Evolutionary conservation across 2,888 invertebrate genomes (phyloP), one percentile per base, ranked within the genome.

Genomic region (Eumerus sabulonum): DNA sequence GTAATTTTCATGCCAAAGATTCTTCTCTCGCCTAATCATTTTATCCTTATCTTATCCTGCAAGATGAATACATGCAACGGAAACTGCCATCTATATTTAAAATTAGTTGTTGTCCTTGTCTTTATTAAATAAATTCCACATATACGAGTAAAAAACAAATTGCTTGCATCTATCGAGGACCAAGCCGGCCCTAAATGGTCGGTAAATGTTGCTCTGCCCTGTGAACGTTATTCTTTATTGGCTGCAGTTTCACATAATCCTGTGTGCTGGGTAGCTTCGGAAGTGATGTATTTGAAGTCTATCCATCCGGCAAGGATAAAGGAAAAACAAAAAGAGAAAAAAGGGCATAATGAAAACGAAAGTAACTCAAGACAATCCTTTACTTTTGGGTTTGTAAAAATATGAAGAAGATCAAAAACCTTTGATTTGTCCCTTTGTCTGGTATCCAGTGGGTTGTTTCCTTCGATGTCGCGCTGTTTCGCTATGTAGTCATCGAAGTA

Each of bases 401-500:
- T 13, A 45, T 67, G 74, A 73, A 82, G 68, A 82, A 83, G 74
- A 71, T 77, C 76, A 85, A 87, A 86, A 87, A 93, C 93, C 88
- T 92, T 91, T 82, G 93, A 92, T 87, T 92, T 91, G 84, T 93
- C 92, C 81, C 93, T 89, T 71, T 79, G 79, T 50, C 74, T 45
- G 13, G 68, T 60, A n/a, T 87, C 87, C 38, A 86, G 76, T 47
- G 85, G 91, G 90, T 76, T 87, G 38, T 86, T 77, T 59, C 84
- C 84, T 76, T 89, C 88, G 79, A 86, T 82, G 73, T 94, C 94
- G 7, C 96, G 95, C 74, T 95, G 91, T 86, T 95, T 94, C 89
- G 94, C 95, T 82, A 93, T 92, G 85, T 95, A 96, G 87, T 96
- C 95, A 85, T 96, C 95, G 90, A 99, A 98, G 89, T 98, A 98